These are phyloP conservation scores for Dioctria linearis DNA, from an alignment of 2,888 invertebrate genomes.

Conservation along the genomic window DNA sequence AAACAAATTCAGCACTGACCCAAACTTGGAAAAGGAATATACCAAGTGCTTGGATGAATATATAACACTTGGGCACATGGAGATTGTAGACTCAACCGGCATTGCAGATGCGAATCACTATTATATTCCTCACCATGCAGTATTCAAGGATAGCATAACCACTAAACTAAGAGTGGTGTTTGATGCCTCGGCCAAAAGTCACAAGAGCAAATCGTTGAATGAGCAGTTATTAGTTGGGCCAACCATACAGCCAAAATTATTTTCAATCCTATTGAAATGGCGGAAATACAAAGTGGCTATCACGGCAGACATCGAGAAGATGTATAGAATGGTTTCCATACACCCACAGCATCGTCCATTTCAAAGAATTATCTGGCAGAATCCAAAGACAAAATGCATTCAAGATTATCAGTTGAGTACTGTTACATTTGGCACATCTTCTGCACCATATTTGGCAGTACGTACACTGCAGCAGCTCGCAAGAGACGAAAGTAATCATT, in stretches of 20 bases:
- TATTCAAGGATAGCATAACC: no score
- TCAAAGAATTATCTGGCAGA: not conserved
- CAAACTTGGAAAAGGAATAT: not conserved
- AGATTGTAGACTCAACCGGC: not conserved
- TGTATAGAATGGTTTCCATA: not conserved
- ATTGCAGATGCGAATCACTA: not conserved
- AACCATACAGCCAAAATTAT: constrained; percentile 12
- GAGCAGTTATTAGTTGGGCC: constrained; percentile 6
- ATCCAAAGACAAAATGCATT: not conserved
- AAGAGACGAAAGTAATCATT: constrained; percentile 22
- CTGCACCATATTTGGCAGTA: no score
- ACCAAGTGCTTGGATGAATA: not conserved
- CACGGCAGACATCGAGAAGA: no score
- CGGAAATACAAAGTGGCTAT: no score
- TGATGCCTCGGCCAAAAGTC: not conserved
- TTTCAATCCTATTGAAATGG: constrained; percentile 8
- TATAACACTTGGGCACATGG: not conserved
- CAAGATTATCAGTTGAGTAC: not conserved
- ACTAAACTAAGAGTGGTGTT: no score
- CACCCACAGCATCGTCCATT: not conserved
- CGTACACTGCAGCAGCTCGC: not conserved
- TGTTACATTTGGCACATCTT: no score
- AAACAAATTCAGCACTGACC: not conserved
- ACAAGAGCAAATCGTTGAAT: constrained; percentile 9
- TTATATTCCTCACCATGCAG: not conserved